phyloP scores from a whole-genome alignment of 1,140 invertebrate genomes.

The Teleopsis dalmanni region DNA sequence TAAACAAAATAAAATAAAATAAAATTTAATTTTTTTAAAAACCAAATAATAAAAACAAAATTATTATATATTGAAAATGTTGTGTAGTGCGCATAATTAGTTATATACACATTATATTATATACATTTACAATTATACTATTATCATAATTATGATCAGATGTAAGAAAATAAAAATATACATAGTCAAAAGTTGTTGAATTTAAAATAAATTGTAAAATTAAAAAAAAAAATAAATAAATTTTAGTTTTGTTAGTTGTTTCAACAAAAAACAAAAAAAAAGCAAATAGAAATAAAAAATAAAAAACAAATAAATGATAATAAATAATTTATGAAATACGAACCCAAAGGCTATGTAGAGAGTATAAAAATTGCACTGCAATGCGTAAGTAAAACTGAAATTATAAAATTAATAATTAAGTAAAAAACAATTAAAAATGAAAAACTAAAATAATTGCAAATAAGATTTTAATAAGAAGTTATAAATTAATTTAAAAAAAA shows the following conservation, averaged over 20 bases:
- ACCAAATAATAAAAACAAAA: no score
- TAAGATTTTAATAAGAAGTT: not conserved
- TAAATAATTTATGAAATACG: not conserved
- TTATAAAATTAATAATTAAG: not conserved
- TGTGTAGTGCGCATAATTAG: no score
- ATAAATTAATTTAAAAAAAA: conserved; percentile 8
- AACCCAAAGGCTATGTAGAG: not conserved
- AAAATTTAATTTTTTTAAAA: no score
- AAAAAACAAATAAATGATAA: not conserved
- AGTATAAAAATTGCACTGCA: not conserved
- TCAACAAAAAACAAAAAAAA: not conserved
- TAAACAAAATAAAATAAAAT: no score
- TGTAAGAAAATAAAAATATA: conserved; percentile 5
- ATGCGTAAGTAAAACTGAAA: not conserved
- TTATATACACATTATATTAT: no score
- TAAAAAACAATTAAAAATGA: not conserved
- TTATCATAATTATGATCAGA: no score
- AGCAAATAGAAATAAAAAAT: not conserved
- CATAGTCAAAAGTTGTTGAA: conserved; percentile 5
- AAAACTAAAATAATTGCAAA: not conserved
- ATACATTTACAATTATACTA: no score
- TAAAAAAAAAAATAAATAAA: conserved; percentile 15
- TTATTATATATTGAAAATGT: no score
- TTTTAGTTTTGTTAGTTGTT: conserved; percentile 6
- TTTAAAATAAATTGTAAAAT: not conserved